Base-by-base conservation (phyloP, 2,113 vertebrate genomes). In the Spea bombifrons region DNA sequence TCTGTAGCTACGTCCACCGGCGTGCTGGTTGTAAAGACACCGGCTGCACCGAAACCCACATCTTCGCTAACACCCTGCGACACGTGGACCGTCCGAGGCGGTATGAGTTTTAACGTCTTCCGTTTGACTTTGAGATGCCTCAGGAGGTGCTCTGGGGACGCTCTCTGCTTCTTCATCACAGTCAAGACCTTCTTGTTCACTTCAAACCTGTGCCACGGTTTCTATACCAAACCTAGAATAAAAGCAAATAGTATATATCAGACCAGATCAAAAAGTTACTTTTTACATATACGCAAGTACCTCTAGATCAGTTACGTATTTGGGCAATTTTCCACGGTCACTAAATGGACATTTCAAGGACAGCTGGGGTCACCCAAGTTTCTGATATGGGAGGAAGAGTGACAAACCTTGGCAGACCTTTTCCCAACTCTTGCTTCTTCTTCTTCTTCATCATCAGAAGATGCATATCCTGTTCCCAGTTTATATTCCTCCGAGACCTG, bases 191-290 rank as follows among this genome's bases (percentile, higher is more conserved):
- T 96, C 96, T 73, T 93, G 93, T 49, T 95, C 96, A 74, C 86
- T 93, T 4, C 95, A 92, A 85, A 92, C 85, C 13, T 93, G 89
- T 47, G 93, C 91, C 65, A 99, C 96, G 96, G 99, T 99, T 91
- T 99, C 97, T 75, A 99, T 99, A 53, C 96, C 96, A 91, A 98
- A 99, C 91, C 97, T 99, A 73, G 68, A 65, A 15, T 7, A 55
- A 17, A 4, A 7, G 30, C 30, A 30, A 30, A 30, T 30, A 30
- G 30, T 30, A 30, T 30, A 30, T 2, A 30, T 30, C 30, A 30
- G 30, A 30, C 30, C 30, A 30, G n/a, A n/a, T n/a, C n/a, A n/a
- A n/a, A n/a, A n/a, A n/a, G 30, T 30, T 30, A 30, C 30, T 30
- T 30, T 30, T 30, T 30, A 30, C 30, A 30, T 30, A 30, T 30